Conservation (phyloP, 2,113 vertebrate genomes). For the Gadus macrocephalus region DNA sequence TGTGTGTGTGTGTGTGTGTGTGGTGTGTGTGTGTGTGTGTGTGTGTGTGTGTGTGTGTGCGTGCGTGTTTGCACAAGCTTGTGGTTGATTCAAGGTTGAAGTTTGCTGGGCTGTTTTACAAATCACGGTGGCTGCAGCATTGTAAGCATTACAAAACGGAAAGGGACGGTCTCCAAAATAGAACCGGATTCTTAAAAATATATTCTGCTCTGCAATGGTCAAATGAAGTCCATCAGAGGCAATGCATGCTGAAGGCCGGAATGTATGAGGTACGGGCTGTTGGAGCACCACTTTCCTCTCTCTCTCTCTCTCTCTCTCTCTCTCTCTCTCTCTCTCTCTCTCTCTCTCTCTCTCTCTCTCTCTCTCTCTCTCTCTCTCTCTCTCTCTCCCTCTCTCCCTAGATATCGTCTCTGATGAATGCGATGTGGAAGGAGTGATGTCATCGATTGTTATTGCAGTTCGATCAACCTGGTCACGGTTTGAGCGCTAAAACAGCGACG, state of each 20-base stretch:
- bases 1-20: neutral
- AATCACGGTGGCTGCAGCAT: slow-evolving; percentile 82
- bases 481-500: too few species aligned
- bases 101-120: slow-evolving; percentile 75
- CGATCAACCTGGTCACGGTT: slow-evolving; percentile 10
- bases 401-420: slow-evolving; percentile 45
- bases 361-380: slow-evolving; percentile 33
- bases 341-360: slow-evolving; percentile 4
- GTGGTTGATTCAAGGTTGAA: slow-evolving; percentile 26
- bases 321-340: too few species aligned
- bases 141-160: slow-evolving; percentile 67
- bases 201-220: slow-evolving; percentile 32
- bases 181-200: slow-evolving; percentile 23
- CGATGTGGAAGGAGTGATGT: slow-evolving; percentile 27
- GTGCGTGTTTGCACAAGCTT: slow-evolving; percentile 1
- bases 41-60: neutral
- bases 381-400: slow-evolving; percentile 30
- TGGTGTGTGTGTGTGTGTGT: neutral
- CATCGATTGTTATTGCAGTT: slow-evolving; percentile 20
- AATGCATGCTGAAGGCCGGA: slow-evolving; percentile 45
- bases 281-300: slow-evolving; percentile 27
- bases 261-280: slow-evolving; percentile 51
- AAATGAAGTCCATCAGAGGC: slow-evolving; percentile 47
- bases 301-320: too few species aligned
- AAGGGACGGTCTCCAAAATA: slow-evolving; percentile 47